Evolutionary conservation across 35 echinoderm and acorn worm genomes (phyloP), one percentile per base, ranked within the genome.

Genomic region (Stichopus chloronotus): DNA sequence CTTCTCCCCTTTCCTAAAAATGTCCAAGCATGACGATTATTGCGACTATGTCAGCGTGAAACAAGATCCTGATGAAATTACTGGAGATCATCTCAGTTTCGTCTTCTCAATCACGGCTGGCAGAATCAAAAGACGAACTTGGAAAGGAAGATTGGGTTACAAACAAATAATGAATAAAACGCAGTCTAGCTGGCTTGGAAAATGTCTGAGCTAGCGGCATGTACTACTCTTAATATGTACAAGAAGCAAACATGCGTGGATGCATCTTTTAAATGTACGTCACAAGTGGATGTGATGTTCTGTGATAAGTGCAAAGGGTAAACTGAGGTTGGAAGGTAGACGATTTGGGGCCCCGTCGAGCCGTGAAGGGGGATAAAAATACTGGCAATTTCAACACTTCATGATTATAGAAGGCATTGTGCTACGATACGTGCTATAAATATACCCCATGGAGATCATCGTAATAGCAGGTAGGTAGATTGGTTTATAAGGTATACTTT

Each of bases 131-230:
- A 56, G 82, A 56, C 55, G 57, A 85, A 84, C 55, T 58, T 85
- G 55, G 57, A 58, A n/a, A 85, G 55, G 21, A 25, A 58, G 82
- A 85, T 85, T 85, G 55, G 82, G 82, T 85, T 85, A 85, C 82
- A 85, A 85, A 85, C 82, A 85, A 85, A 85, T 85, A 85, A 85
- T 85, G 82, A 85, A 85, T 57, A 84, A 84, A 84, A 84, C 54
- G 81, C 82, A 56, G 82, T 85, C 82, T 85, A 58, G 82, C 55
- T n/a, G 82, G 82, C 17, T 85, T 85, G 55, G 57, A 56, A 56
- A 58, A 84, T 9, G 17, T 56, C 57, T 58, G 55, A 58, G 55
- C 55, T 20, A 23, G 23, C 23, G 14, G 57, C 57, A 58, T 85
- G 57, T 58, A 85, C 55, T 8, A 21, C n/a, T 85, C 57, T 85